These are phyloP conservation scores for Menidia menidia DNA, from an alignment of 2,797 vertebrate species.

Conservation along the genomic window DNA sequence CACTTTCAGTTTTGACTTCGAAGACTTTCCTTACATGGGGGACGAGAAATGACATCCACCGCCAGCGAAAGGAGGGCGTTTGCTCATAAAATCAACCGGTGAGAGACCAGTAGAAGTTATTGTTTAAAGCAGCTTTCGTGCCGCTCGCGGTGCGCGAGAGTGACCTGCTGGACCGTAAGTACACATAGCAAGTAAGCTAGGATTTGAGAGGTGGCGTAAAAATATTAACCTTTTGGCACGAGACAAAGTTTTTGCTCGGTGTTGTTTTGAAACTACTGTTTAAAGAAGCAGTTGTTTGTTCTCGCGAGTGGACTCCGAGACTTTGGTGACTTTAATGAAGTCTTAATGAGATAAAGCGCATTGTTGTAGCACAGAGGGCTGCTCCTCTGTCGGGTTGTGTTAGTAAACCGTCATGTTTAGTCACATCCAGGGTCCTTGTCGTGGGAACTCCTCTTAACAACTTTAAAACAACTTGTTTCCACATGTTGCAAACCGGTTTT, in stretches of 20 bases:
- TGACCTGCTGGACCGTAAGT: conserved; percentile 60
- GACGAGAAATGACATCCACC: conserved; percentile 82
- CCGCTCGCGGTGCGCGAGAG: conserved; percentile 18
- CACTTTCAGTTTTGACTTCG: conserved; percentile 48
- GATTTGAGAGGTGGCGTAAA: conserved; percentile 20
- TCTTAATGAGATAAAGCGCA: conserved; percentile 5
- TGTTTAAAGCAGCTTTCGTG: conserved; percentile 32
- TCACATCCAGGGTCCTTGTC: background rate
- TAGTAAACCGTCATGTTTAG: too few species aligned
- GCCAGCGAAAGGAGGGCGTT: conserved; percentile 90
- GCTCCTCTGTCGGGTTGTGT: too few species aligned
- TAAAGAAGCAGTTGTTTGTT: background rate
- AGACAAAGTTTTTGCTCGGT: background rate
- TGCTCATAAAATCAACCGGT: conserved; percentile 94
- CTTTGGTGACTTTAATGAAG: conserved; percentile 16
- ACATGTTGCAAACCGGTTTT: conserved; percentile 67
- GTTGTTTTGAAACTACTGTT: background rate
- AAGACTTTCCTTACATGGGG: conserved; percentile 71
- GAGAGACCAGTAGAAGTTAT: conserved; percentile 66
- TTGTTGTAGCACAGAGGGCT: conserved; percentile 12
- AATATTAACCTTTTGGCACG: background rate
- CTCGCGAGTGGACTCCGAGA: background rate
- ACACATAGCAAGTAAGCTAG: conserved; percentile 68
- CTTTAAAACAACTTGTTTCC: conserved; percentile 48
- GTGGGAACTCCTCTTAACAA: conserved; percentile 50